Evolutionary conservation across 2,888 invertebrate species (phyloP).

Genomic region (Trichogramma dendrolimi): DNA sequence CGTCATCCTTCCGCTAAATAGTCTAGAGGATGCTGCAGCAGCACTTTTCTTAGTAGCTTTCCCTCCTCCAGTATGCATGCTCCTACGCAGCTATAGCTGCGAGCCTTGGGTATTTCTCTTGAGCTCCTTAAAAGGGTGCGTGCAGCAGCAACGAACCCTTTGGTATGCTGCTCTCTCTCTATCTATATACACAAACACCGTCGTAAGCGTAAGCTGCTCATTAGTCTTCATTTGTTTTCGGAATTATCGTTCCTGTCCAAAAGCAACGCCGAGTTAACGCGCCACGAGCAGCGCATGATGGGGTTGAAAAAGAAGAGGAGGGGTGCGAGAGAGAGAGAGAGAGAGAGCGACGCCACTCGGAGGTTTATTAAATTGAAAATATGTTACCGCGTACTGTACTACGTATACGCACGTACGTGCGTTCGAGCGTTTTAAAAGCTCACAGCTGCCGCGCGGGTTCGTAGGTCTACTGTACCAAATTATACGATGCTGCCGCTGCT

Average conservation of each 20-base stretch:
- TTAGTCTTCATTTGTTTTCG: slow-evolving; percentile 53
- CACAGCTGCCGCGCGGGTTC: not conserved
- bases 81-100: too few relatives aligned
- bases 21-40: too few relatives aligned
- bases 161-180: slow-evolving; percentile 35
- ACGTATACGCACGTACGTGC: not conserved
- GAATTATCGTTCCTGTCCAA: slow-evolving; percentile 49
- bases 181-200: slow-evolving; percentile 14
- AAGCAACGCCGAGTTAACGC: slow-evolving; percentile 19
- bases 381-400: slow-evolving; percentile 34
- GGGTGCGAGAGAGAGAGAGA: slow-evolving; percentile 37
- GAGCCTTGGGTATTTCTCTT: slow-evolving; percentile 48
- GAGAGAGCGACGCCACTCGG: slow-evolving; percentile 35
- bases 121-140: slow-evolving; percentile 45
- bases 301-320: not conserved
- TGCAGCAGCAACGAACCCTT: slow-evolving; percentile 46
- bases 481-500: slow-evolving; percentile 1
- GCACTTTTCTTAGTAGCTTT: too few relatives aligned
- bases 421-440: not conserved
- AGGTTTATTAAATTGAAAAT: slow-evolving; percentile 49
- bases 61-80: too few relatives aligned
- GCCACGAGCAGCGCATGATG: slow-evolving; percentile 1
- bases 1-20: too few relatives aligned
- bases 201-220: slow-evolving; percentile 34
- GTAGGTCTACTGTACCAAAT: not conserved